A percentile compares a stretch with the other conserved stretches of the same genome.
Evolutionary conservation across 1,140 invertebrate species (phyloP).

Genomic region (Thalassaphorura encarpata): DNA sequence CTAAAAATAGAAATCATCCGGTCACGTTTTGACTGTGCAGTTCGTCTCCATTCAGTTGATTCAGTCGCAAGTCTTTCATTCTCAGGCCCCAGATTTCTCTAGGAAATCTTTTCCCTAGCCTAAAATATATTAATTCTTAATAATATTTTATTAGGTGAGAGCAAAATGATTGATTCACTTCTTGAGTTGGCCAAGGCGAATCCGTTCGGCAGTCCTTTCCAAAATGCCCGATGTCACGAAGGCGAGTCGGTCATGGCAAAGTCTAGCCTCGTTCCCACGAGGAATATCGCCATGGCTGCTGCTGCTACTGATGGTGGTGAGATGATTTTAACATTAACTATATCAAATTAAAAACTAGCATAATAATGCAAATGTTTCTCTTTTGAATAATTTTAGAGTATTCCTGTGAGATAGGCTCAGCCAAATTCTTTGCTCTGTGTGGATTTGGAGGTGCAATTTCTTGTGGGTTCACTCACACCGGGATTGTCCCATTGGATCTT

Average conservation of each 20-base stretch:
- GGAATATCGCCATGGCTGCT: constrained; percentile 37
- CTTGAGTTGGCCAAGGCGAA: constrained; percentile 61
- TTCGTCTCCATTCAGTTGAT: too few species aligned
- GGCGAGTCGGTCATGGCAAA: constrained; percentile 18
- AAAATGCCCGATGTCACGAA: constrained; percentile 38
- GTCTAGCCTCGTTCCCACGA: constrained; percentile 32
- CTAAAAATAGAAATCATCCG: too few species aligned
- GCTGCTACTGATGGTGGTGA: constrained; percentile 17
- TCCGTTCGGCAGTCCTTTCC: constrained; percentile 58
- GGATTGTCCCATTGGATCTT: constrained; percentile 89
- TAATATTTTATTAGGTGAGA: too few species aligned
- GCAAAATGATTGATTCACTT: constrained; percentile 60
- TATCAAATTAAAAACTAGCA: background rate
- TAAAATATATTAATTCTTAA: too few species aligned
- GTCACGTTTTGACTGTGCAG: too few species aligned
- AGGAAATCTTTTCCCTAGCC: too few species aligned
- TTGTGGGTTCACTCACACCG: constrained; percentile 78
- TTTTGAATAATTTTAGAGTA: constrained; percentile 36
- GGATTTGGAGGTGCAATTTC: constrained; percentile 91
- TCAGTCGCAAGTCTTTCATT: too few species aligned
- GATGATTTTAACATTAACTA: too few species aligned
- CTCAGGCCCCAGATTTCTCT: too few species aligned
- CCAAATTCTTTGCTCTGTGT: constrained; percentile 86
- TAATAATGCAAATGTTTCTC: background rate
- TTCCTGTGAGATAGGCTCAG: constrained; percentile 87